phyloP scores from a whole-genome alignment of 2,113 vertebrate species.

The Xyliphius kryptos region DNA sequence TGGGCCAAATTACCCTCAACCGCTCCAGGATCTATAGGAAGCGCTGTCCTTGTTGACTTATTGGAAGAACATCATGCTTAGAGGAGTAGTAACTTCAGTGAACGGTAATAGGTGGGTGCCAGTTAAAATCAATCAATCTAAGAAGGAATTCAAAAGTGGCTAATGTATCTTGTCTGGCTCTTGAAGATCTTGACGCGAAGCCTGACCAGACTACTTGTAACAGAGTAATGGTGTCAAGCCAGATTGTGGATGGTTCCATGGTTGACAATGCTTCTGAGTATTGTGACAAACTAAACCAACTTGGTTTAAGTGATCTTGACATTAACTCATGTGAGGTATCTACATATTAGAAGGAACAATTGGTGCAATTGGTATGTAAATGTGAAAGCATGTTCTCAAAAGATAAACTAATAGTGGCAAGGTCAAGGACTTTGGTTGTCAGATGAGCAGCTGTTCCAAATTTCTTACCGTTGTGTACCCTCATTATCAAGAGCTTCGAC shows the following conservation, averaged over 20 bases:
- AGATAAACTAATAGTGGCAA: constrained; percentile 17
- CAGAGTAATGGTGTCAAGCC: not conserved
- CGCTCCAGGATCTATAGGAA: not conserved
- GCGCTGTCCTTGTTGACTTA: not conserved
- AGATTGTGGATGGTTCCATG: not conserved
- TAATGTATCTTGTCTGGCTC: not conserved
- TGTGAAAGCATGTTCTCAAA: constrained; percentile 24
- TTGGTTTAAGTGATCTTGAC: constrained; percentile 6
- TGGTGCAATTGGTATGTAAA: constrained; percentile 10
- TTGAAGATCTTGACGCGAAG: constrained; percentile 6
- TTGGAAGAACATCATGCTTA: constrained; percentile 8
- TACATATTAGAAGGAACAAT: constrained; percentile 10
- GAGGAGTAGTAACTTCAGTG: constrained; percentile 13
- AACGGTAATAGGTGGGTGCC: constrained; percentile 22
- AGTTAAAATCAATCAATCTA: not conserved
- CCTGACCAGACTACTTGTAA: not conserved
- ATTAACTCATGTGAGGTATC: constrained; percentile 32
- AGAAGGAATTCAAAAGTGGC: constrained; percentile 14
- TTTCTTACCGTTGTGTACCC: too few species aligned
- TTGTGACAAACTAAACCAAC: too few species aligned
- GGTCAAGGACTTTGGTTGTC: too few species aligned
- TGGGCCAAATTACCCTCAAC: not conserved
- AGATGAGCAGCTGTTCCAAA: too few species aligned
- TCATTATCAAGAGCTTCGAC: too few species aligned
- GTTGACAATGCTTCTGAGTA: too few species aligned